Base-by-base conservation (phyloP, 2,888 invertebrate species). In the Watsonalla cultraria region DNA sequence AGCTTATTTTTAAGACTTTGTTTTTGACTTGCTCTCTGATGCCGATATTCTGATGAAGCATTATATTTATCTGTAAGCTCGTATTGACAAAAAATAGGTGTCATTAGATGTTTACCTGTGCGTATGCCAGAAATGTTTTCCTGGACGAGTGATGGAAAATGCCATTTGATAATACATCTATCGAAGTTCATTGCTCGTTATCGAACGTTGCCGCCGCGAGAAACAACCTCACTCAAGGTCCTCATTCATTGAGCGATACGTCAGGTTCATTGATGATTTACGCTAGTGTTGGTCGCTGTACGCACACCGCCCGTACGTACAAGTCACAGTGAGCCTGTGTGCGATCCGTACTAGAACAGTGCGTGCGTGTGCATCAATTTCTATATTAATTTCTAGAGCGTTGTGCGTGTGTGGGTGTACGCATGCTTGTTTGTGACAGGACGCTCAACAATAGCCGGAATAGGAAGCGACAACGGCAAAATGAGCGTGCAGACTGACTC, bases 391-490 rank as follows among this genome's bases (percentile, higher is more conserved):
- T 68, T 65, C 63, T 68, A 70, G 59, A 55, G 62, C 52, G 54
- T 46, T 42, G 34, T 37, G 35, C 51, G 47, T 67, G 72, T 79
- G 74, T 76, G 78, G 70, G 74, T 75, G 71, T 70, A 78, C 76
- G 77, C 74, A 79, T 77, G 75, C 74, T 72, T 76, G 73, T 74
- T 74, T 67, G 74, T 70, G 76, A 82, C 87, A 86, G 86, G 86
- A 86, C 85, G 86, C 82, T 76, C 80, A 82, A 89, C 89, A 89
- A 88, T 88, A 85, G 87, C 88, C 88, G 89, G 88, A 89, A 88
- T 88, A 86, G 89, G 88, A 88, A 88, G 86, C 82, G 80, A 75
- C 80, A 74, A 76, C 76, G 77, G 80, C 83, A 78, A 83, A 83
- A 82, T 78, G 82, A 77, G 79, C 79, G 78, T 71, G 75, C 79